Conservation (phyloP, 2,113 vertebrate species). For the Otolemur garnettii region DNA sequence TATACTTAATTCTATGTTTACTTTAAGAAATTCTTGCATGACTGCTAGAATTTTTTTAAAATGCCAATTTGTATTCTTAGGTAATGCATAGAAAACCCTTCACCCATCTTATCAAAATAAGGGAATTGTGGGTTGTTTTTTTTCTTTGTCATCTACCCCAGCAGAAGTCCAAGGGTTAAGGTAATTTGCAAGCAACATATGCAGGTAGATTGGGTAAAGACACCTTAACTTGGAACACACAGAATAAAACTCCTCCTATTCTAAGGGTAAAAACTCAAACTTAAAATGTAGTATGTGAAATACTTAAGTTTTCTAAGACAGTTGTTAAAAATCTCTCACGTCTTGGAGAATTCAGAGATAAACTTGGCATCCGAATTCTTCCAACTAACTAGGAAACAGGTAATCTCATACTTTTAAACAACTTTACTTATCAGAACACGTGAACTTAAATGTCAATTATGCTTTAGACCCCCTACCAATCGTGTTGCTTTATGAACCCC, state of each 20-base stretch:
- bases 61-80: background rate
- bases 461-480: background rate
- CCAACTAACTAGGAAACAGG: background rate
- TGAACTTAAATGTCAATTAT: background rate
- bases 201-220: background rate
- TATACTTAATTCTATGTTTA: background rate
- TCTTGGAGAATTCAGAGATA: background rate
- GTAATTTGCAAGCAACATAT: background rate
- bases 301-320: background rate
- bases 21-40: conserved; percentile 42
- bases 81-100: background rate
- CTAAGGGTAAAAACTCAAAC: background rate
- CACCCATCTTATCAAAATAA: background rate
- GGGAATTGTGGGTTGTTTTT: background rate
- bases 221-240: background rate
- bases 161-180: background rate
- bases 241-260: background rate
- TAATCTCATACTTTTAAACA: background rate
- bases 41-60: background rate
- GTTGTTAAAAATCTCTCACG: background rate
- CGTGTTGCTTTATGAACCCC: background rate
- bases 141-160: background rate
- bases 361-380: background rate
- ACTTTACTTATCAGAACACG: background rate
- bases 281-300: background rate